phyloP scores from a whole-genome alignment of 2,888 invertebrate species.

The Subacronicta megacephala region DNA sequence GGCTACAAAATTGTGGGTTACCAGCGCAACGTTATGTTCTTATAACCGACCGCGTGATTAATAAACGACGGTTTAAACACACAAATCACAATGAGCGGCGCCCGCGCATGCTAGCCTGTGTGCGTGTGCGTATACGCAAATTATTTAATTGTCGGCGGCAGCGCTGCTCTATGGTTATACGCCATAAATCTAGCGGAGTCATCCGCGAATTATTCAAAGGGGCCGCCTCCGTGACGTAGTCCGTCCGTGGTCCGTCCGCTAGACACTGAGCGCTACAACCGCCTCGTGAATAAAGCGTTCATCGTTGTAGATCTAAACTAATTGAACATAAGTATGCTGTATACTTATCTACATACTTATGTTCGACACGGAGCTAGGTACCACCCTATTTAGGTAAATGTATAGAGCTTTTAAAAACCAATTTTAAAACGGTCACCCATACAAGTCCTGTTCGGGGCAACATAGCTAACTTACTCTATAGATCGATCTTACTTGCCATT shows the following conservation, averaged over 20 bases:
- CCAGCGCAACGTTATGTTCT: conserved; percentile 48
- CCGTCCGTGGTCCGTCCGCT: conserved; percentile 8
- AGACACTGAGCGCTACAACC: conserved; percentile 39
- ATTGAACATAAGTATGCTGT: too few relatives aligned
- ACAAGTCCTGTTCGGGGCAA: neutral
- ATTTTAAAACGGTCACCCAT: too few relatives aligned
- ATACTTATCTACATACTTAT: too few relatives aligned
- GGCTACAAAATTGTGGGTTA: conserved; percentile 59
- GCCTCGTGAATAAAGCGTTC: conserved; percentile 6
- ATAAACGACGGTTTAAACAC: conserved; percentile 65
- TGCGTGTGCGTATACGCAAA: conserved; percentile 79
- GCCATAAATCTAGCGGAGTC: conserved; percentile 84
- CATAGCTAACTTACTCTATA: neutral
- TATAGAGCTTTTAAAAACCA: too few relatives aligned
- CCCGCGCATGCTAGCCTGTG: conserved; percentile 42
- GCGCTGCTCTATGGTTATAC: conserved; percentile 81
- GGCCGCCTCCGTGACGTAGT: conserved; percentile 66
- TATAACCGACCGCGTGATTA: conserved; percentile 60
- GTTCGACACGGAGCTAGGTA: too few relatives aligned
- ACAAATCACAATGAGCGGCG: conserved; percentile 73
- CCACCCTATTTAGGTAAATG: too few relatives aligned
- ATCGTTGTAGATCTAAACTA: neutral
- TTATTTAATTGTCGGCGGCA: conserved; percentile 81
- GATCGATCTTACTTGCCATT: conserved; percentile 16
- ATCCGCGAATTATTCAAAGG: conserved; percentile 86